phyloP scores from a whole-genome alignment of 2,113 vertebrate species.

The Sitta europaea region DNA sequence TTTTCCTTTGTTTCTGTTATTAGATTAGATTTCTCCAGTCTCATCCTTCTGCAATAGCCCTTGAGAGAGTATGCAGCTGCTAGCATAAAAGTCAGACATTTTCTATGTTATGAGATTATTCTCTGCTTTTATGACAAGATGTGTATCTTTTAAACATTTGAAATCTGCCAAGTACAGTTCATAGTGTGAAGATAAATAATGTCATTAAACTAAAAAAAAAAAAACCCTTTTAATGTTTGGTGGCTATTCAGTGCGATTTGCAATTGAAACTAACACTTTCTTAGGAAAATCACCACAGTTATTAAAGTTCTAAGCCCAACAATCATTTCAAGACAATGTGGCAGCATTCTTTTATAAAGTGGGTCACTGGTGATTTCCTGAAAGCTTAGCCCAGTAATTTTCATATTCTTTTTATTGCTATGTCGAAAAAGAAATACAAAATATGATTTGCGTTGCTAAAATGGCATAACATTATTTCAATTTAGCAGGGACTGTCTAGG shows the following conservation, averaged over 20 bases:
- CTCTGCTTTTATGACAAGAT: neutral
- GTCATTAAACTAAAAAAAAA: slow-evolving; percentile 11
- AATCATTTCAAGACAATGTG: neutral
- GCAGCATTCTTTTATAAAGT: neutral
- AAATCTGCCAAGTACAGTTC: neutral
- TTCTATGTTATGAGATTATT: neutral
- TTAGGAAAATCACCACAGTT: neutral
- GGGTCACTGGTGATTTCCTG: neutral
- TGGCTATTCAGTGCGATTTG: neutral
- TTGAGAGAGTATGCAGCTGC: neutral
- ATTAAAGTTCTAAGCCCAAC: neutral
- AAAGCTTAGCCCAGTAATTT: neutral
- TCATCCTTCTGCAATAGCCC: neutral
- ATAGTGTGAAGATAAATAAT: neutral
- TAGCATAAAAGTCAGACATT: neutral
- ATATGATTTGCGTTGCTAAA: neutral
- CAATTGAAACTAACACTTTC: neutral
- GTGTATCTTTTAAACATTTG: neutral
- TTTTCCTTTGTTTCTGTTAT: neutral
- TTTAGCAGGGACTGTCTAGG: neutral
- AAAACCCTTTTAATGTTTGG: neutral
- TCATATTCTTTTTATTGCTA: neutral
- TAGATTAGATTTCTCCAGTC: neutral
- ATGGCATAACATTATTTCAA: neutral
- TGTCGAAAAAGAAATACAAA: neutral